Conservation (phyloP, 2,888 invertebrate species). For the Kryphioiulus occultus region DNA sequence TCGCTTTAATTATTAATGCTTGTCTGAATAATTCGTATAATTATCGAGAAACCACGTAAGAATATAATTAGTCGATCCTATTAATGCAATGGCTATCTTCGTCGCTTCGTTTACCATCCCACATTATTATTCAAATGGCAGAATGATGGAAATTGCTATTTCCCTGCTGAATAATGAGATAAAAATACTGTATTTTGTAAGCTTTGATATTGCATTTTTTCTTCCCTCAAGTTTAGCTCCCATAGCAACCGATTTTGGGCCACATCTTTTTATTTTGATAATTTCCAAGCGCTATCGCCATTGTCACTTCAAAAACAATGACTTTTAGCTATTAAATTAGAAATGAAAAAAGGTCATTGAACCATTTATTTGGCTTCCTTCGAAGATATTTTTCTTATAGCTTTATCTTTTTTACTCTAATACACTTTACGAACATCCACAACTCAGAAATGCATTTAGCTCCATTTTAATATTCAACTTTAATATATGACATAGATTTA, state of each 20-base stretch:
- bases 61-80: background rate
- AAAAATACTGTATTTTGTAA: background rate
- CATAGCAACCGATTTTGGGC: background rate
- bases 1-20: background rate
- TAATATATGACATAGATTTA: slow-evolving; percentile 32
- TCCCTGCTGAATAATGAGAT: background rate
- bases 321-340: background rate
- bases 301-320: background rate
- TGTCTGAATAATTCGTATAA: slow-evolving; percentile 27
- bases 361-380: slow-evolving; percentile 7
- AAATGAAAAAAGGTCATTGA: background rate
- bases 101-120: background rate
- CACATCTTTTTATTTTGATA: background rate
- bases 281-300: background rate
- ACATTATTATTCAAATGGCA: background rate
- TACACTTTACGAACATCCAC: slow-evolving; percentile 27
- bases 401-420: slow-evolving; percentile 25
- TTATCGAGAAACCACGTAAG: background rate
- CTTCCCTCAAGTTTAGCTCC: no score
- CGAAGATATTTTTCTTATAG: background rate
- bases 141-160: background rate
- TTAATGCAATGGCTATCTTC: background rate
- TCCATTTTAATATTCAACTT: slow-evolving; percentile 39
- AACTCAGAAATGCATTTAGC: slow-evolving; percentile 1
- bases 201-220: no score